Base-by-base conservation (phyloP, 2,888 invertebrate genomes). In the Halictus quadricinctus region DNA sequence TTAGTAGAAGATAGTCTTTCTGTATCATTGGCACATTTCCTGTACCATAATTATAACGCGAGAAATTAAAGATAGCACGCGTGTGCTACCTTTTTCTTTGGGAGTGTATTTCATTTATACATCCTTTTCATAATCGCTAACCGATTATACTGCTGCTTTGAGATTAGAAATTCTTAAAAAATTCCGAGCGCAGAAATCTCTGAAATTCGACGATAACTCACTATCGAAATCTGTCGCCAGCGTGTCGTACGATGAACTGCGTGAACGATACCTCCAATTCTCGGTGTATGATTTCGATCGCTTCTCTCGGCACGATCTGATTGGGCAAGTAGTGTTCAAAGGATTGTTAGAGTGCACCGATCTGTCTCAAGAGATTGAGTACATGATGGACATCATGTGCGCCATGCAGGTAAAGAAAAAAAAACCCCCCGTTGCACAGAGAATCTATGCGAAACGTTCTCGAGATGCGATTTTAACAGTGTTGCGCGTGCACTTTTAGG, bases 261-360 rank as follows among this genome's bases (percentile, higher is more conserved):
- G 96, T 0, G 96, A 97, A 87, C 96, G 97, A 76, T 97, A 97
- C 93, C 95, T 98, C 0, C 97, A 98, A 95, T 98, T 98, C 95
- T 97, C 97, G 7, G 97, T 98, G 12, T 98, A 98, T 94, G 98
- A 98, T 95, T 98, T 98, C 95, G 98, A 98, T 94, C 96, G 98
- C 76, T 98, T 98, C 95, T 98, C 98, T 48, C 96, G 98, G 1
- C 98, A 98, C 93, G 98, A 98, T 93, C 95, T 98, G 85, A 98
- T 98, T 89, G 98, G 98, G 0, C 97, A 98, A 93, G 97, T 98
- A 66, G 97, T 97, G 7, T 95, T 98, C 86, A 96, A 97, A 91
- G 97, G 97, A 25, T 95, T 98, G 13, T 95, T 97, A 88, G 97
- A 97, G 90, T 96, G 97, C 48, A 97, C 97, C 43, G 97, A 98